Evolutionary conservation across 2,888 invertebrate species (phyloP).

Genomic region (Leptinotarsa tumamoca): DNA sequence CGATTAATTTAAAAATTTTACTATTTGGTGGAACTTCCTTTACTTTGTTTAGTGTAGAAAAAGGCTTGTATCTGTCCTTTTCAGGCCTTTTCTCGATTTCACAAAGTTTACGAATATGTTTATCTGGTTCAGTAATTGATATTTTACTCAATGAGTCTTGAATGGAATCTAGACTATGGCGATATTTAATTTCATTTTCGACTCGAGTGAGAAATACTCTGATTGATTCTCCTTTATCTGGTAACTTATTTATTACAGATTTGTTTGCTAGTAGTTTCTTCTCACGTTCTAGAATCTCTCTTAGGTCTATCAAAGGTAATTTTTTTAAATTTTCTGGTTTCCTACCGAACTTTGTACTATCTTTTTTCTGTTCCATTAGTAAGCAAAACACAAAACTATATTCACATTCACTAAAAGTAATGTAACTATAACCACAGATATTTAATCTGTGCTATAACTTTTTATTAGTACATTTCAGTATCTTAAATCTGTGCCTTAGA

Average conservation of each 20-base stretch:
- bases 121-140: slow-evolving; percentile 38
- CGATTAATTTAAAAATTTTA: slow-evolving; percentile 41
- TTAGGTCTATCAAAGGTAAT: slow-evolving; percentile 41
- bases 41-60: slow-evolving; percentile 42
- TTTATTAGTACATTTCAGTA: too few species aligned
- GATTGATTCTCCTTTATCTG: slow-evolving; percentile 48
- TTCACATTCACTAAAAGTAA: too few species aligned
- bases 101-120: slow-evolving; percentile 46
- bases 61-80: slow-evolving; percentile 51
- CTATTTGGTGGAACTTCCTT: slow-evolving; percentile 39
- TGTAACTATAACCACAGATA: too few species aligned
- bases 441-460: too few species aligned
- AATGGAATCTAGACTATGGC: slow-evolving; percentile 36
- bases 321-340: slow-evolving; percentile 34
- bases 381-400: too few species aligned
- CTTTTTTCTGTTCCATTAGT: too few species aligned
- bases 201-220: slow-evolving; percentile 39
- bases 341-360: slow-evolving; percentile 1
- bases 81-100: slow-evolving; percentile 43
- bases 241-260: slow-evolving; percentile 41
- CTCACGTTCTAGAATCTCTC: slow-evolving; percentile 44
- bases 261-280: slow-evolving; percentile 44
- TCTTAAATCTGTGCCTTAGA: too few species aligned
- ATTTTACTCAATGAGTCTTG: slow-evolving; percentile 37
- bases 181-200: slow-evolving; percentile 41